Conservation (phyloP, 2,113 vertebrate species). For the Sminthopsis crassicaudata region DNA sequence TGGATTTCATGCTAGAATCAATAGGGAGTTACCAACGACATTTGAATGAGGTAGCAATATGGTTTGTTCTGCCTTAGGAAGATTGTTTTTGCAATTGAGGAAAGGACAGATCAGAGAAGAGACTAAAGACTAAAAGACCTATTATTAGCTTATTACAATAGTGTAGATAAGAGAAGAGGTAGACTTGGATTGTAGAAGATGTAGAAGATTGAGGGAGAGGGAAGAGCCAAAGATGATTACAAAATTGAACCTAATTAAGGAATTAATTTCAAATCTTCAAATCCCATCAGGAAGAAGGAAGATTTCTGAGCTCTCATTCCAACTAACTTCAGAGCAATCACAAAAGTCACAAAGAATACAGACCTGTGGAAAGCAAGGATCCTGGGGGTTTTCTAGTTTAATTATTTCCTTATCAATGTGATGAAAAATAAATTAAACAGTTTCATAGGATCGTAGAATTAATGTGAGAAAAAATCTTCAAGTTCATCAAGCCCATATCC, state of each 20-base stretch:
- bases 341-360: background rate
- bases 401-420: background rate
- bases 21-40: background rate
- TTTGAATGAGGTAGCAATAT: background rate
- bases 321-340: background rate
- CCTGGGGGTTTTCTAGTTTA: background rate
- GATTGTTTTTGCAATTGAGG: background rate
- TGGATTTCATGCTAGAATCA: background rate
- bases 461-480: background rate
- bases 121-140: background rate
- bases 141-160: background rate
- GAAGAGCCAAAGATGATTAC: background rate
- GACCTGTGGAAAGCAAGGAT: background rate
- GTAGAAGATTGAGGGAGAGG: background rate
- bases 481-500: background rate
- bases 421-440: background rate
- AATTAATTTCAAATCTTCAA: background rate
- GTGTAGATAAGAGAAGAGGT: background rate
- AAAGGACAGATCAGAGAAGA: background rate
- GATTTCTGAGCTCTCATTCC: background rate
- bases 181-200: background rate
- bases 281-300: background rate
- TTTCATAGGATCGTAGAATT: background rate
- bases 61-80: background rate
- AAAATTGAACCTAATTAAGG: background rate